These are phyloP conservation scores for Myioborus miniatus DNA, from an alignment of 2,797 vertebrate genomes.

Conservation along the genomic window DNA sequence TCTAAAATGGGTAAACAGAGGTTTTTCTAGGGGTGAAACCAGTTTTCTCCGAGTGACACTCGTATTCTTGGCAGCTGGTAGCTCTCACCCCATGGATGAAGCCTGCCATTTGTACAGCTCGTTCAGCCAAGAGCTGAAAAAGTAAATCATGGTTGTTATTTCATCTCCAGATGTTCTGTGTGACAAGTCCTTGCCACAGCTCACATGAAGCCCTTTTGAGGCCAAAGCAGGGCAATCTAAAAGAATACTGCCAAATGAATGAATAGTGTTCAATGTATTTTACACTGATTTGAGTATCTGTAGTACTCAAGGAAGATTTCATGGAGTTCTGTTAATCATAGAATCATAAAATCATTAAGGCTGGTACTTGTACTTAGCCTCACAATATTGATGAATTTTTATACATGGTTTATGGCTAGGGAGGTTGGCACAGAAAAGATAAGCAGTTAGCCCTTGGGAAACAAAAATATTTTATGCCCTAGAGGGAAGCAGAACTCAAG, in stretches of 20 bases:
- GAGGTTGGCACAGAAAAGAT: not conserved
- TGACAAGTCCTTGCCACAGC: not conserved
- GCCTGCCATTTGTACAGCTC: not conserved
- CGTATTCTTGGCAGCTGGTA: not conserved
- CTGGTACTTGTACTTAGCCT: not conserved
- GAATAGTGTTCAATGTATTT: not conserved
- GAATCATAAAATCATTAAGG: not conserved
- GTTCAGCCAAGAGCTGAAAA: not conserved
- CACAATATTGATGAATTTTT: not conserved
- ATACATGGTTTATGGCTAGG: not conserved
- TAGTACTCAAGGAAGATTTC: not conserved
- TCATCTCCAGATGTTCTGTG: not conserved
- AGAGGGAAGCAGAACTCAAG: not conserved
- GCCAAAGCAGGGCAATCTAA: not conserved
- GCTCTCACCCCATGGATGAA: not conserved
- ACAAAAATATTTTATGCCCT: not conserved
- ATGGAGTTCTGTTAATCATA: not conserved
- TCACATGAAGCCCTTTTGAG: not conserved
- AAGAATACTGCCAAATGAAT: not conserved
- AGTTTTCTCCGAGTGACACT: not conserved
- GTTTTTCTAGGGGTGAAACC: not conserved
- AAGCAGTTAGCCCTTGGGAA: not conserved
- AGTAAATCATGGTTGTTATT: not conserved
- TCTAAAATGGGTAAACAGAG: not conserved
- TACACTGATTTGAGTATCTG: not conserved